Evolutionary conservation across 35 echinoderm and acorn worm species (phyloP).

Genomic region (Lytechinus pictus): DNA sequence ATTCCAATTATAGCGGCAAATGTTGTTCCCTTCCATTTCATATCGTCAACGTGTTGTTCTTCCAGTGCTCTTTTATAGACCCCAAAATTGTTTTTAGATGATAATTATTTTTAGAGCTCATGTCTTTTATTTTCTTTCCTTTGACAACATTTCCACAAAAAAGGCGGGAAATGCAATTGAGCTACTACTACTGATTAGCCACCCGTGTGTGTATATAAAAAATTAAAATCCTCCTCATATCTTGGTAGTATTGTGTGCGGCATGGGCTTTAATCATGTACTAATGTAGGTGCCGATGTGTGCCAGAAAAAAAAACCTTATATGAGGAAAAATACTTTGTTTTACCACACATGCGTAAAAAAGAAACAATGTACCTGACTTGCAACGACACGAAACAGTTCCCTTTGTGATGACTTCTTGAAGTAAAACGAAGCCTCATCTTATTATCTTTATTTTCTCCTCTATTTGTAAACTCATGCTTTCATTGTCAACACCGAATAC

Average conservation of each 20-base stretch:
- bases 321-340: conserved; percentile 43
- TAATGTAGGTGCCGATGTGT: conserved; percentile 40
- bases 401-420: conserved; percentile 19
- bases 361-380: background rate
- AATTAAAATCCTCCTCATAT: background rate
- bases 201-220: conserved; percentile 34
- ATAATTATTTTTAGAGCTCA: background rate
- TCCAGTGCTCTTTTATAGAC: background rate
- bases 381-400: background rate
- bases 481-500: conserved; percentile 41
- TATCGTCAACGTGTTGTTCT: background rate
- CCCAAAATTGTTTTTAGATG: background rate
- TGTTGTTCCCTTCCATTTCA: background rate
- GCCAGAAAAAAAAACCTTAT: conserved; percentile 32
- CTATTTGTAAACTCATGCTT: conserved; percentile 45
- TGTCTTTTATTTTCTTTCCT: conserved; percentile 6
- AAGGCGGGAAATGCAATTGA: background rate
- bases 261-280: conserved; percentile 31
- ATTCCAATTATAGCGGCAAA: background rate
- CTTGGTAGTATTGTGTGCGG: conserved; percentile 33
- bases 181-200: conserved; percentile 24
- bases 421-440: conserved; percentile 39
- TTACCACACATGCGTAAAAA: conserved; percentile 23
- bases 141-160: background rate
- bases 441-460: conserved; percentile 27